Evolutionary conservation across 2,113 vertebrate species (phyloP).

Genomic region (Caloenas nicobarica): DNA sequence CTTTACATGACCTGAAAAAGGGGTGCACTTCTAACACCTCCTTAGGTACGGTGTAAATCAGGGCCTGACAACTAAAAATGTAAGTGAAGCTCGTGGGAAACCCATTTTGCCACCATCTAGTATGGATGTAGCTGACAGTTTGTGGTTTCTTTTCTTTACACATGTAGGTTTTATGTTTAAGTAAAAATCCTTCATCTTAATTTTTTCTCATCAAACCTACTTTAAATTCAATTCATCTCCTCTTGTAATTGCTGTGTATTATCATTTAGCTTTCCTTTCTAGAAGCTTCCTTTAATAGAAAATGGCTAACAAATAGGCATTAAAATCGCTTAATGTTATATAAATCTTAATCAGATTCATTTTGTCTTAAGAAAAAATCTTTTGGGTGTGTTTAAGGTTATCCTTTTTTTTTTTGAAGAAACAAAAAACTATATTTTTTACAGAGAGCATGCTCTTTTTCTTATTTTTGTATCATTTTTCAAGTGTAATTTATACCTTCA

Average conservation of each 20-base stretch:
- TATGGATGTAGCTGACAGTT: background rate
- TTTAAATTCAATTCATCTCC: background rate
- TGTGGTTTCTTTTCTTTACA: background rate
- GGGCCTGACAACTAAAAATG: background rate
- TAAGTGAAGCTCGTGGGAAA: background rate
- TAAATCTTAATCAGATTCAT: constrained; percentile 38
- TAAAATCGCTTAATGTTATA: constrained; percentile 62
- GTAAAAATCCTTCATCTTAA: background rate
- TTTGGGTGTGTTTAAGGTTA: constrained; percentile 21
- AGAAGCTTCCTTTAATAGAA: background rate
- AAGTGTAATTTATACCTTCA: constrained; percentile 77
- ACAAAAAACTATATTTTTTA: constrained; percentile 81
- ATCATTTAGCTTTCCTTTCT: background rate
- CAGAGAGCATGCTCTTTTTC: constrained; percentile 77
- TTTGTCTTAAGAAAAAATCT: constrained; percentile 36
- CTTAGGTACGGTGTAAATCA: background rate
- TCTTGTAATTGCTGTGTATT: background rate
- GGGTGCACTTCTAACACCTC: background rate
- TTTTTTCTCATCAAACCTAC: background rate
- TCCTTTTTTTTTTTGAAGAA: constrained; percentile 65
- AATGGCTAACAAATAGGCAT: constrained; percentile 43
- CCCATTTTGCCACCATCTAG: background rate
- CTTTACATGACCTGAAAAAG: background rate
- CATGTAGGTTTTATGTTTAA: background rate
- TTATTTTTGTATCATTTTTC: constrained; percentile 84